Percentiles rank a stretch among this genome's conserved stretches.
Conservation (phyloP, 1,140 invertebrate species). For the Branchinecta lindahli region DNA sequence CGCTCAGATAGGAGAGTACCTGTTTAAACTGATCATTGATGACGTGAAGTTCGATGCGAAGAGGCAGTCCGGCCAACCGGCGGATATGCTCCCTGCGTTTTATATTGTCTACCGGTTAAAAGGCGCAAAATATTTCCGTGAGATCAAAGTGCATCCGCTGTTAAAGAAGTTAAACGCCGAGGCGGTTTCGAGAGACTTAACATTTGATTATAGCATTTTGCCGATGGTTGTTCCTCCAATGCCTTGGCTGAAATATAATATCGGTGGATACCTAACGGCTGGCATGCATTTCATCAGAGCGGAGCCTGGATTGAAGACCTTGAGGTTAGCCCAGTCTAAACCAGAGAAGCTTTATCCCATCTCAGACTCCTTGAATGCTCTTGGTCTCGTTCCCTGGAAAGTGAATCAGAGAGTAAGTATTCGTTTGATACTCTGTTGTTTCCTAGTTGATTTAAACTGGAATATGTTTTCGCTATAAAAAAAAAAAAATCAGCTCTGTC, state of each 20-base stretch:
- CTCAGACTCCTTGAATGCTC: conserved; percentile 77
- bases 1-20: conserved; percentile 51
- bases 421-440: no score
- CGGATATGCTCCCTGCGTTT: conserved; percentile 52
- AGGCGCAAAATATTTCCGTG: conserved; percentile 44
- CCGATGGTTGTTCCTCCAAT: conserved; percentile 35
- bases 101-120: conserved; percentile 59
- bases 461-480: no score
- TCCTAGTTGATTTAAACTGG: no score
- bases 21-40: conserved; percentile 70
- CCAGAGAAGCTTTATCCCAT: conserved; percentile 54
- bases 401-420: conserved; percentile 54
- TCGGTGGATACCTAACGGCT: conserved; percentile 25
- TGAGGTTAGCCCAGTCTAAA: conserved; percentile 40
- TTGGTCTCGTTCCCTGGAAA: conserved; percentile 75
- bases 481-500: no score
- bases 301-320: conserved; percentile 42
- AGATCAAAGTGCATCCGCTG: conserved; percentile 69
- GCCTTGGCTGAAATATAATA: conserved; percentile 31
- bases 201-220: conserved; percentile 29
- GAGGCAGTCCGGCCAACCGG: conserved; percentile 34
- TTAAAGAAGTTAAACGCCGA: conserved; percentile 48
- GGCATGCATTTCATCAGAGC: conserved; percentile 20
- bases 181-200: conserved; percentile 33
- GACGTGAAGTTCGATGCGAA: conserved; percentile 67